These are phyloP conservation scores for Amniataba percoides DNA, from an alignment of 2,797 vertebrate species.

Conservation along the genomic window DNA sequence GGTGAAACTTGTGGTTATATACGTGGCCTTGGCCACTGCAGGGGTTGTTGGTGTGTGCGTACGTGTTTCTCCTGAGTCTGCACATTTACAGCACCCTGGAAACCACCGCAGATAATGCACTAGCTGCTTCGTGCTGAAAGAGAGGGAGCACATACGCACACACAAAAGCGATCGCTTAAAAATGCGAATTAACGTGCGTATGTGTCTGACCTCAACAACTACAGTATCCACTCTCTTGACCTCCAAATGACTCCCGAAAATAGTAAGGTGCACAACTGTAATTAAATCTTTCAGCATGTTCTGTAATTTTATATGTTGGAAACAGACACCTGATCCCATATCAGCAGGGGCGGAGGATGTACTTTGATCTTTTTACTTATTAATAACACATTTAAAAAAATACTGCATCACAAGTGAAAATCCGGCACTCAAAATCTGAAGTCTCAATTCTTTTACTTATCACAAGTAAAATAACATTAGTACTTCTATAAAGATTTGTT, in stretches of 20 bases:
- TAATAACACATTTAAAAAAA: background rate
- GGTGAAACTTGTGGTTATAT: conserved; percentile 69
- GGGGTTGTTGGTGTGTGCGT: conserved; percentile 43
- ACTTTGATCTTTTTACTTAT: background rate
- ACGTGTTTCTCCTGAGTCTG: conserved; percentile 61
- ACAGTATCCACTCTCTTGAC: background rate
- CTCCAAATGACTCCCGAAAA: conserved; percentile 6
- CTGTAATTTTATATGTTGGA: background rate
- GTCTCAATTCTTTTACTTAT: too few relatives aligned
- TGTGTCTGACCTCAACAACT: background rate
- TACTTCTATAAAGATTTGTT: too few relatives aligned
- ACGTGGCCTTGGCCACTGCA: conserved; percentile 70
- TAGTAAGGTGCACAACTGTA: background rate
- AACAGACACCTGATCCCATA: background rate
- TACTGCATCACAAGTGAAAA: background rate
- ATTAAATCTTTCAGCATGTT: background rate
- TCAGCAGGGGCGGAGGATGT: background rate
- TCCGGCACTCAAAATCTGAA: background rate
- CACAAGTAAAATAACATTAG: background rate
- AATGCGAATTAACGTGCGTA: background rate
- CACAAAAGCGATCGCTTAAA: background rate
- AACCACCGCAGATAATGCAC: conserved; percentile 46
- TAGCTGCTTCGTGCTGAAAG: conserved; percentile 31
- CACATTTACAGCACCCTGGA: conserved; percentile 62
- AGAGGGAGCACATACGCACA: background rate